Evolutionary conservation across 1,140 invertebrate species (phyloP).

Genomic region (Trypoxylus dichotomus): DNA sequence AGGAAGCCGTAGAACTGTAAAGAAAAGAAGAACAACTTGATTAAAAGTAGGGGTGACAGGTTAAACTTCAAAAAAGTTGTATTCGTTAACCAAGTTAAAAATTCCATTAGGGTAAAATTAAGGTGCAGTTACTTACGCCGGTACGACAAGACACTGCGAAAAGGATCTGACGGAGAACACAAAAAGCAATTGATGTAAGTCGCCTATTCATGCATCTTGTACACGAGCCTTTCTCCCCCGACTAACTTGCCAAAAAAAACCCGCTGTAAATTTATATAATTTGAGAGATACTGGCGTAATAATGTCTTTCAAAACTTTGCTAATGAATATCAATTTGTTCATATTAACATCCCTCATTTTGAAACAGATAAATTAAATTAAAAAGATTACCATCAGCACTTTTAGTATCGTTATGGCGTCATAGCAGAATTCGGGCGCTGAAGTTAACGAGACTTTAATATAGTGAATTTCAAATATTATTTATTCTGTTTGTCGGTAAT

Average conservation of each 20-base stretch:
- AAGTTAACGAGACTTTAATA: too few species aligned
- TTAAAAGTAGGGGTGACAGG: not conserved
- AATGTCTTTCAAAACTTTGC: not conserved
- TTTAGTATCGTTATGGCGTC: too few species aligned
- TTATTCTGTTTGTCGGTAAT: too few species aligned
- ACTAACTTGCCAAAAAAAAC: not conserved
- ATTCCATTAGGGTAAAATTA: slow-evolving; percentile 3
- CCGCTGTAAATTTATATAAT: not conserved
- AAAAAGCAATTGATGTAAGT: not conserved
- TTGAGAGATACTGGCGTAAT: not conserved
- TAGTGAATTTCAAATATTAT: too few species aligned
- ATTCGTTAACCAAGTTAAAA: not conserved
- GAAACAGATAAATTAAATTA: not conserved
- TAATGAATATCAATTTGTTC: slow-evolving; percentile 7
- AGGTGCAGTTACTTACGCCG: not conserved
- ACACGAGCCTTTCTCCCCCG: not conserved
- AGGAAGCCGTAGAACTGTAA: not conserved
- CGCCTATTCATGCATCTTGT: not conserved
- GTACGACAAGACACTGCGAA: not conserved
- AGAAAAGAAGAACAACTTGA: not conserved
- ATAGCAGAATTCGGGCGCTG: too few species aligned
- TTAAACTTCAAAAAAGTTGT: not conserved
- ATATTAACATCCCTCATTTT: not conserved
- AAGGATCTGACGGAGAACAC: not conserved
- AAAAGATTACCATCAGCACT: not conserved